phyloP scores from a whole-genome alignment of 2,113 vertebrate species.

The Hippolais icterina region DNA sequence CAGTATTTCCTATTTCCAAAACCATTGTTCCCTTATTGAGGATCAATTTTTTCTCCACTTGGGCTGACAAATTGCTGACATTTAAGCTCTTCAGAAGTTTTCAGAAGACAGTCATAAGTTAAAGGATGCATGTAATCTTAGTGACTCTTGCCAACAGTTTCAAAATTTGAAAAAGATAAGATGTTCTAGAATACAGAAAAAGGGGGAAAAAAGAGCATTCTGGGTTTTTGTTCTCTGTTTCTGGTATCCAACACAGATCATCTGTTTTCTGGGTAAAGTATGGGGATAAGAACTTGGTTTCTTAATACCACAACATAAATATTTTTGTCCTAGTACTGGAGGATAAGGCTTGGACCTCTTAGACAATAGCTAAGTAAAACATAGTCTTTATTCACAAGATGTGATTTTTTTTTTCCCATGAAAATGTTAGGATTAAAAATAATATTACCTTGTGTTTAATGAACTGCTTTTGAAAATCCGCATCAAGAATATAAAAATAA shows the following conservation, averaged over 20 bases:
- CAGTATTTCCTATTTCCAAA: background rate
- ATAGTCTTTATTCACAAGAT: background rate
- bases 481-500: background rate
- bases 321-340: background rate
- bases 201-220: accelerated
- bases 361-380: background rate
- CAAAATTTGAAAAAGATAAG: background rate
- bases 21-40: background rate
- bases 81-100: background rate
- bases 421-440: background rate
- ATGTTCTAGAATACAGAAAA: background rate
- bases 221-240: background rate
- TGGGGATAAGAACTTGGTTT: background rate
- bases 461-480: background rate
- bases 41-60: background rate
- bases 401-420: background rate
- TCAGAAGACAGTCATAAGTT: background rate
- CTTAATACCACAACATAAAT: background rate
- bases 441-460: background rate
- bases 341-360: background rate
- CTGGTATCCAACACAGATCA: background rate
- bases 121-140: background rate
- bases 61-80: background rate
- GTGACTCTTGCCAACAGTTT: background rate
- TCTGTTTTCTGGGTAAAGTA: background rate